These are phyloP conservation scores for Allophyes oxyacanthae DNA, from an alignment of 2,888 invertebrate genomes.

Conservation along the genomic window DNA sequence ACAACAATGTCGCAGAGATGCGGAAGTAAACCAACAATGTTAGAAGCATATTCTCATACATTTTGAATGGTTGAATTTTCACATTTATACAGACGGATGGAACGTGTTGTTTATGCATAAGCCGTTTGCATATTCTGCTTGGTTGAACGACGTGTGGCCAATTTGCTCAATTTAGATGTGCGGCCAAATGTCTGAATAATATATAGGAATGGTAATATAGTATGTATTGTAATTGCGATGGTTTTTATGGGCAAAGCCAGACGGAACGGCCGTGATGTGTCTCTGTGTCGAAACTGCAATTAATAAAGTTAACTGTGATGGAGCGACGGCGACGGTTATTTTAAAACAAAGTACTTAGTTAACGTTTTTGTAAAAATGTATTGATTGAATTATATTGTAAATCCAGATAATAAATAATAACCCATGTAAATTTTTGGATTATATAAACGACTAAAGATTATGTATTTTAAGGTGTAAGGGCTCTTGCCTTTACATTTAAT, in stretches of 20 bases:
- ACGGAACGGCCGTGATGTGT: constrained; percentile 1
- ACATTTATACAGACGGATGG: constrained; percentile 32
- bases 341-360: too few relatives aligned
- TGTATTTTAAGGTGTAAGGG: too few relatives aligned
- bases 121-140: constrained; percentile 60
- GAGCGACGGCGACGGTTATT: constrained; percentile 10
- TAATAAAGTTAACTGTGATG: constrained; percentile 7
- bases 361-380: constrained; percentile 2
- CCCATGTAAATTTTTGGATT: too few relatives aligned
- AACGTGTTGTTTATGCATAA: constrained; percentile 63
- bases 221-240: constrained; percentile 39
- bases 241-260: constrained; percentile 6
- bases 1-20: constrained; percentile 18
- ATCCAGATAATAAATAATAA: too few relatives aligned
- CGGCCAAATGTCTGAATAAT: constrained; percentile 43
- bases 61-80: constrained; percentile 31
- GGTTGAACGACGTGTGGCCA: constrained; percentile 40
- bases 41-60: constrained; percentile 18
- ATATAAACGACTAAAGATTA: too few relatives aligned
- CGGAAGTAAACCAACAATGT: constrained; percentile 15
- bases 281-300: constrained; percentile 27
- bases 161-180: constrained; percentile 55
- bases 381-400: too few relatives aligned
- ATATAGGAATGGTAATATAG: constrained; percentile 39
- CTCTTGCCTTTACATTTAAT: too few relatives aligned